Evolutionary conservation across 2,888 invertebrate genomes (phyloP).

Genomic region (Lysandra coridon): DNA sequence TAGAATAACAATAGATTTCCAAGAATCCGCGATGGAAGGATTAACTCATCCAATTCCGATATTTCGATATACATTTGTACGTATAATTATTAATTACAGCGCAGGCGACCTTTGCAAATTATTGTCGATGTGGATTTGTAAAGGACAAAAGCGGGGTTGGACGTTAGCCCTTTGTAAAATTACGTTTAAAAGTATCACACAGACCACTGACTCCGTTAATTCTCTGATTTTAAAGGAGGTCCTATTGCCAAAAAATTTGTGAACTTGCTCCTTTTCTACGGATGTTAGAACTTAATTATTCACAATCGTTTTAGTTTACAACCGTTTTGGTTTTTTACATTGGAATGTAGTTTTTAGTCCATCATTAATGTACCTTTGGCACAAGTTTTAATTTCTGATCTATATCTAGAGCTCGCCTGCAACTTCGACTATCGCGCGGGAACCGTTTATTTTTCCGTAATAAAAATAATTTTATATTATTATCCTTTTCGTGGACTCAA

Average conservation of each 20-base stretch:
- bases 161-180: conserved; percentile 3
- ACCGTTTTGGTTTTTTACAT: not conserved
- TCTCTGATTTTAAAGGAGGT: not conserved
- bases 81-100: not conserved
- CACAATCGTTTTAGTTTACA: not conserved
- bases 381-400: not conserved
- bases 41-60: not conserved
- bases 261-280: not conserved
- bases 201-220: not conserved
- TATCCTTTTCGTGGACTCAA: too few species aligned
- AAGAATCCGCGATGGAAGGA: too few species aligned
- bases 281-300: not conserved
- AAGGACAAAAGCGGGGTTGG: not conserved
- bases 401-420: too few species aligned
- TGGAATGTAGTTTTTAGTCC: not conserved
- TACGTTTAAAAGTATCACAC: conserved; percentile 2
- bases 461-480: too few species aligned
- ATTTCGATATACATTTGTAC: not conserved
- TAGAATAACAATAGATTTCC: too few species aligned
- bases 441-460: too few species aligned
- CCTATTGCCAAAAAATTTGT: not conserved
- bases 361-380: not conserved
- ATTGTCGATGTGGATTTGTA: not conserved
- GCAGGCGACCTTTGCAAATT: not conserved
- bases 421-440: too few species aligned